phyloP scores from a whole-genome alignment of 2,888 invertebrate species.

The Strigamia crassipes region DNA sequence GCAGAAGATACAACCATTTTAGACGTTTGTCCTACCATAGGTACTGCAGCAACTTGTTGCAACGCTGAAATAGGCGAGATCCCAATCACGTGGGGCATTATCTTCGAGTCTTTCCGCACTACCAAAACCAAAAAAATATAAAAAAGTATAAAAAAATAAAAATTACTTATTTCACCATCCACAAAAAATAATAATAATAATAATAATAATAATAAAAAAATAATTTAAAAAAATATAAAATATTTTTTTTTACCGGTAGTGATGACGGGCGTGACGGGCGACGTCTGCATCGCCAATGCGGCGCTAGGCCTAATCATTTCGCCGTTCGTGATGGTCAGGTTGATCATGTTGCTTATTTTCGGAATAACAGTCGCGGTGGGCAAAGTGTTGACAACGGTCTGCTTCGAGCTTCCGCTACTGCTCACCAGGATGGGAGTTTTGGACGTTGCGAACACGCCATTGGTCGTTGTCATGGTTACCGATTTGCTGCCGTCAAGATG shows the following conservation, averaged over 20 bases:
- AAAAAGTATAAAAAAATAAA: no score
- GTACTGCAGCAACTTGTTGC: slow-evolving; percentile 33
- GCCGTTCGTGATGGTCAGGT: slow-evolving; percentile 29
- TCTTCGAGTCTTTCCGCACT: slow-evolving; percentile 38
- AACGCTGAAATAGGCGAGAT: slow-evolving; percentile 19
- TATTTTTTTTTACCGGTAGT: slow-evolving; percentile 19
- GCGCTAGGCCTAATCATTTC: background rate
- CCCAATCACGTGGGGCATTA: slow-evolving; percentile 36
- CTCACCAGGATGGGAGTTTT: slow-evolving; percentile 6
- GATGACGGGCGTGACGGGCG: slow-evolving; percentile 2
- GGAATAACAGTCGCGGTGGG: background rate
- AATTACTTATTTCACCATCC: no score
- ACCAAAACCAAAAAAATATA: background rate
- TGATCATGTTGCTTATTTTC: slow-evolving; percentile 33
- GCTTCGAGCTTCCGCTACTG: background rate
- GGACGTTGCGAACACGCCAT: slow-evolving; percentile 14
- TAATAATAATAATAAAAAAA: background rate
- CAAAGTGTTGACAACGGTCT: background rate
- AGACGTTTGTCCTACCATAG: slow-evolving; percentile 24
- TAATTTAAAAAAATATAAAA: no score
- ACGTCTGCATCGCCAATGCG: background rate
- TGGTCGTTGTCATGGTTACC: slow-evolving; percentile 24
- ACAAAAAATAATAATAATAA: background rate
- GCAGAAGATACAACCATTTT: slow-evolving; percentile 1
- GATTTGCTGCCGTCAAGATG: background rate